These are phyloP conservation scores for Oscheius myriophilus DNA, from an alignment of 2,888 invertebrate species.

Conservation along the genomic window DNA sequence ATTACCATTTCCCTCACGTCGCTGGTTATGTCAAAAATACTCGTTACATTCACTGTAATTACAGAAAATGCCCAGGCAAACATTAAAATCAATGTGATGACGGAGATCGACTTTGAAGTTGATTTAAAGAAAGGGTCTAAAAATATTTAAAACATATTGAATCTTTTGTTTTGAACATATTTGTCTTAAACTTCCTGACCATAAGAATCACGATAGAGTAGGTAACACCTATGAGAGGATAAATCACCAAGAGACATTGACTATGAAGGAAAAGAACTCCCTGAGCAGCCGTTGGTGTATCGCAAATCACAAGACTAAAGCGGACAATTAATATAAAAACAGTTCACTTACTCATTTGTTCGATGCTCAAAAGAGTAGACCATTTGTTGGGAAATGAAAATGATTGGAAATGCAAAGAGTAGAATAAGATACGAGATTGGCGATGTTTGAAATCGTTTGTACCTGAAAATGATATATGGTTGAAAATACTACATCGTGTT, in stretches of 20 bases:
- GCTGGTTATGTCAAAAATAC: neutral
- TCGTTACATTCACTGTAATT: neutral
- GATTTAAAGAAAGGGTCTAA: neutral
- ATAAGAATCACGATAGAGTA: slow-evolving; percentile 1
- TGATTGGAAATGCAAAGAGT: slow-evolving; percentile 4
- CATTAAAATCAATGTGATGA: neutral
- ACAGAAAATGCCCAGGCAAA: neutral
- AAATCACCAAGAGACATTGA: neutral
- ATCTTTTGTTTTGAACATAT: neutral
- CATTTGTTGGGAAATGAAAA: neutral
- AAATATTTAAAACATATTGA: neutral
- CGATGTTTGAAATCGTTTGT: neutral
- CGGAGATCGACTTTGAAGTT: neutral
- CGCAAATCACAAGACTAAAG: slow-evolving; percentile 8
- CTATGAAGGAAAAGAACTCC: slow-evolving; percentile 6
- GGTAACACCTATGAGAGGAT: neutral
- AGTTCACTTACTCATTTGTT: neutral
- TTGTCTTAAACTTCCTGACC: neutral
- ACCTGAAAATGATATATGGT: neutral
- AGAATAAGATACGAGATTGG: neutral
- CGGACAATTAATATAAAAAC: neutral
- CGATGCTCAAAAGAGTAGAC: neutral
- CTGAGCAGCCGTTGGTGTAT: neutral
- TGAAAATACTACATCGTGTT: too few relatives aligned
- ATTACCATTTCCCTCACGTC: neutral